Evolutionary conservation across 2,113 vertebrate genomes (phyloP).

Genomic region (Gopherus evgoodei): DNA sequence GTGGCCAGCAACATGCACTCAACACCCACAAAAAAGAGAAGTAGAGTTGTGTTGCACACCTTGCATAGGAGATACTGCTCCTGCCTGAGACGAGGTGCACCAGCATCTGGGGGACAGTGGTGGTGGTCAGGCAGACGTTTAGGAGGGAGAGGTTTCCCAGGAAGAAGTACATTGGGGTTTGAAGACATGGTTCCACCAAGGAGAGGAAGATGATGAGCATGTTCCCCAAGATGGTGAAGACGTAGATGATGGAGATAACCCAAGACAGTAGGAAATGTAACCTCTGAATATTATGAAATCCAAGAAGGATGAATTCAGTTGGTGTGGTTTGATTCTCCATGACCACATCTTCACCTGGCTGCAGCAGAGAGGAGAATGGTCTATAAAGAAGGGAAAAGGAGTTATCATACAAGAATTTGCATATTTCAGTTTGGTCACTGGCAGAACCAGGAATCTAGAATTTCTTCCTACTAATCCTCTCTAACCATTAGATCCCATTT

Average conservation of each 20-base stretch:
- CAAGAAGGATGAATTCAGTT: constrained; percentile 39
- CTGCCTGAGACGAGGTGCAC: constrained; percentile 3
- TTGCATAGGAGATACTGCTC: constrained; percentile 3
- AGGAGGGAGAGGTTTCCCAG: constrained; percentile 41
- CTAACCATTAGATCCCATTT: not conserved
- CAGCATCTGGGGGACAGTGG: constrained; percentile 48
- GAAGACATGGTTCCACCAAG: constrained; percentile 25
- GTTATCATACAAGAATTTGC: too few relatives aligned
- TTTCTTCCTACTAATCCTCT: too few relatives aligned
- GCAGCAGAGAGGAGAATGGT: not conserved
- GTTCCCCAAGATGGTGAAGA: constrained; percentile 35
- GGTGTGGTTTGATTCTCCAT: not conserved
- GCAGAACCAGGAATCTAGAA: too few relatives aligned
- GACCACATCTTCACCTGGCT: too few relatives aligned
- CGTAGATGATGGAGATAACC: constrained; percentile 29
- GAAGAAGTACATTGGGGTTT: constrained; percentile 66
- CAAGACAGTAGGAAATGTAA: constrained; percentile 10
- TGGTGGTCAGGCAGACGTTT: constrained; percentile 43
- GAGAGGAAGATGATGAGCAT: constrained; percentile 27
- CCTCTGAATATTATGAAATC: not conserved
- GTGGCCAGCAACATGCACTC: constrained; percentile 46
- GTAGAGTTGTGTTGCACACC: constrained; percentile 43
- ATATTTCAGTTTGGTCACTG: too few relatives aligned
- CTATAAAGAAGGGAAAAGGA: not conserved
- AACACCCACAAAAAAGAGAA: constrained; percentile 31